Evolutionary conservation across 2,797 vertebrate species (phyloP).

Genomic region (Sebastes baramenuke): DNA sequence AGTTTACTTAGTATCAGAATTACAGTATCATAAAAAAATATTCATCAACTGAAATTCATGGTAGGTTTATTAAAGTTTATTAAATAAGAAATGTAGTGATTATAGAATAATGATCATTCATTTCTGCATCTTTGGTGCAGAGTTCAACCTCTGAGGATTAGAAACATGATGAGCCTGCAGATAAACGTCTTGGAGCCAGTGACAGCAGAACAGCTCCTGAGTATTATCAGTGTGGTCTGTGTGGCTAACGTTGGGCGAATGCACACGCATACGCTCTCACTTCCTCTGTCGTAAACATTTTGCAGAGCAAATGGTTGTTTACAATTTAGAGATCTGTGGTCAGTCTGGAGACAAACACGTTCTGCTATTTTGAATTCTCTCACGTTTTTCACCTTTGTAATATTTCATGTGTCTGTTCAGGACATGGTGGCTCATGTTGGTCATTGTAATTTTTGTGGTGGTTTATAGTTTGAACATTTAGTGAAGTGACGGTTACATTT

Average conservation of each 20-base stretch:
- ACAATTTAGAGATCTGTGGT: not conserved
- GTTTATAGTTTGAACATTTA: too few species aligned
- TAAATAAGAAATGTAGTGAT: not conserved
- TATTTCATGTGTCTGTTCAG: too few species aligned
- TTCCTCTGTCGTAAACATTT: slow-evolving; percentile 46
- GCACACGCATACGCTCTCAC: slow-evolving; percentile 25
- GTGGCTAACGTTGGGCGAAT: slow-evolving; percentile 22
- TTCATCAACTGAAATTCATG: not conserved
- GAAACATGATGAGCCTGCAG: not conserved
- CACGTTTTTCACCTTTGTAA: not conserved
- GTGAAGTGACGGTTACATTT: too few species aligned
- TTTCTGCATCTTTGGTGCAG: not conserved
- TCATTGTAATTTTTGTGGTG: too few species aligned
- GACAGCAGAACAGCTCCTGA: slow-evolving; percentile 11
- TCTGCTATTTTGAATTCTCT: not conserved
- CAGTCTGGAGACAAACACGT: not conserved
- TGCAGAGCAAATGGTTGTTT: slow-evolving; percentile 6
- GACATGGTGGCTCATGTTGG: too few species aligned
- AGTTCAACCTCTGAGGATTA: not conserved
- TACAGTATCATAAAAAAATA: not conserved
- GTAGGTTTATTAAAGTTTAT: not conserved
- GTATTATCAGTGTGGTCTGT: slow-evolving; percentile 40
- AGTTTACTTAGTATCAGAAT: not conserved
- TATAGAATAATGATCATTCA: not conserved
- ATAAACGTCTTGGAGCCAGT: not conserved